These are phyloP conservation scores for Discoglossus pictus DNA, from an alignment of 2,797 vertebrate genomes.

Conservation along the genomic window DNA sequence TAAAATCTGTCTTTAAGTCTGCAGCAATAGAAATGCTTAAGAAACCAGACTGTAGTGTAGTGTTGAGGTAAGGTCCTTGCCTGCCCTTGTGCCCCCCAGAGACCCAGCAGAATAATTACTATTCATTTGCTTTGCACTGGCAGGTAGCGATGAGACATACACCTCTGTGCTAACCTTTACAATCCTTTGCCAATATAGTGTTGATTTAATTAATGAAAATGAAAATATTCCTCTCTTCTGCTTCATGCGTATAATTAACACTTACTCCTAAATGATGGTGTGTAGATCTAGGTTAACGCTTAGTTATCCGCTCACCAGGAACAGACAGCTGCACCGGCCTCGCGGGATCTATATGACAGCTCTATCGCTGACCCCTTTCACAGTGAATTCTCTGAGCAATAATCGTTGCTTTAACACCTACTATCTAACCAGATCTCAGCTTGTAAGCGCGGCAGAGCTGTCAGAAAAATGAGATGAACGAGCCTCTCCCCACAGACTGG, in stretches of 20 bases:
- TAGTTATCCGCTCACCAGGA: background rate
- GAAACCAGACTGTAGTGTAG: too few species aligned
- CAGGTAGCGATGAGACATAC: slow-evolving; percentile 39
- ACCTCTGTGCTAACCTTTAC: slow-evolving; percentile 1
- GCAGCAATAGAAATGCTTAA: too few species aligned
- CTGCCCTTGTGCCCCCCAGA: slow-evolving; percentile 49
- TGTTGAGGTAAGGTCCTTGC: slow-evolving; percentile 18
- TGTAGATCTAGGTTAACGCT: too few species aligned
- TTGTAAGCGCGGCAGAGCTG: slow-evolving; percentile 49
- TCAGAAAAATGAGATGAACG: slow-evolving; percentile 26
- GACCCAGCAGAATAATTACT: slow-evolving; percentile 36
- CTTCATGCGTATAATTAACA: too few species aligned
- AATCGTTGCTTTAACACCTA: slow-evolving; percentile 35
- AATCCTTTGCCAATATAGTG: slow-evolving; percentile 48
- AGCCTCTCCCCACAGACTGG: background rate
- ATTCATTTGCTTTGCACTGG: slow-evolving; percentile 10
- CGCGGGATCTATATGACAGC: background rate
- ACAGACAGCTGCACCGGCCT: background rate
- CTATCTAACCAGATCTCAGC: slow-evolving; percentile 42
- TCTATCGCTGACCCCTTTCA: slow-evolving; percentile 6
- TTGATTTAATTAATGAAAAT: slow-evolving; percentile 26
- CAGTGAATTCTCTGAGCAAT: background rate
- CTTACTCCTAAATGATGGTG: too few species aligned
- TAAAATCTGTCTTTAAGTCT: too few species aligned
- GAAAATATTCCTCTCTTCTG: background rate